A percentile compares a stretch with the other conserved stretches of the same genome.
Conservation (phyloP, 2,888 invertebrate genomes). For the Lissocephala sabroskyi region DNA sequence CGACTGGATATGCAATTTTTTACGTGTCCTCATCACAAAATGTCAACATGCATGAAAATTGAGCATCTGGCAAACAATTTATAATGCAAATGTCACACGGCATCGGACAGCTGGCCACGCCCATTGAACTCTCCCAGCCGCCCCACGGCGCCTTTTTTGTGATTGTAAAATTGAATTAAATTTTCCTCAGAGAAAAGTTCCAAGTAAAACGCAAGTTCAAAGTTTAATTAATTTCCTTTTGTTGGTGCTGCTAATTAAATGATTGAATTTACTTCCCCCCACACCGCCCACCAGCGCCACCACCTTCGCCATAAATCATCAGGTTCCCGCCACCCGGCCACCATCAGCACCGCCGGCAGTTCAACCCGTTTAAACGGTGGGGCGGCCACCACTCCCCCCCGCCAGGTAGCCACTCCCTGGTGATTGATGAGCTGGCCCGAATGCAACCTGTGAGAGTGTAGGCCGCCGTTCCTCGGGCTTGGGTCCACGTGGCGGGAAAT, state of each 20-base stretch:
- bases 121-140: neutral
- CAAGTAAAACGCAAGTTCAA: conserved; percentile 37
- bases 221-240: conserved; percentile 63
- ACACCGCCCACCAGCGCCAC: neutral
- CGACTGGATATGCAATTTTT: conserved; percentile 62
- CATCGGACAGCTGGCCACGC: too few species aligned
- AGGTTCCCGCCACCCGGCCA: too few species aligned
- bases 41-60: conserved; percentile 55
- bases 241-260: conserved; percentile 50
- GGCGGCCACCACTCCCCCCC: neutral
- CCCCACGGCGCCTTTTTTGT: neutral
- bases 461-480: conserved; percentile 13
- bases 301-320: conserved; percentile 47
- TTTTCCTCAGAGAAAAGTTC: conserved; percentile 33
- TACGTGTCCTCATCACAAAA: conserved; percentile 62
- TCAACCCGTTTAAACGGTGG: too few species aligned
- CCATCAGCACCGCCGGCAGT: conserved; percentile 26
- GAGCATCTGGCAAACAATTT: conserved; percentile 47
- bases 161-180: conserved; percentile 51
- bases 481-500: conserved; percentile 21
- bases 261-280: conserved; percentile 47
- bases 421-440: conserved; percentile 45
- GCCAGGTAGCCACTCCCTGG: conserved; percentile 21
- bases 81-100: conserved; percentile 54
- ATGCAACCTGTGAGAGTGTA: conserved; percentile 25